Conservation (phyloP, 1,140 invertebrate genomes). For the Drosophila auraria region DNA sequence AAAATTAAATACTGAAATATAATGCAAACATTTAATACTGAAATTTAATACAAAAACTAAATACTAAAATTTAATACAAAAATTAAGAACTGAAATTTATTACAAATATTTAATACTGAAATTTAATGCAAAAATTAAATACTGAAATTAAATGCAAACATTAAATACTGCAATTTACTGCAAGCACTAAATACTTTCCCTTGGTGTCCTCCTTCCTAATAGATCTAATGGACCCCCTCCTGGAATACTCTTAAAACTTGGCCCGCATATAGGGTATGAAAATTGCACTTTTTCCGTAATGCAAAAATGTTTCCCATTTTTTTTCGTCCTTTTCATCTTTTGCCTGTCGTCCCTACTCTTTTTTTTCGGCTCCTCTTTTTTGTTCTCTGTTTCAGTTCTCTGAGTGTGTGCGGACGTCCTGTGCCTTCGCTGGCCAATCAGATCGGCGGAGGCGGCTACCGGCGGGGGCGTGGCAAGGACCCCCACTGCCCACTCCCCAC, state of each 20-base stretch:
- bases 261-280: slow-evolving; percentile 27
- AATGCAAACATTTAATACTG: too few species aligned
- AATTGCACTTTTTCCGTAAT: slow-evolving; percentile 35
- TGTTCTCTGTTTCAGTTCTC: slow-evolving; percentile 18
- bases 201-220: too few species aligned
- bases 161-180: too few species aligned
- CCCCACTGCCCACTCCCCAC: background rate
- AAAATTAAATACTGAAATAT: too few species aligned
- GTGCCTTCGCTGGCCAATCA: slow-evolving; percentile 56
- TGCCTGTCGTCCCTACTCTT: slow-evolving; percentile 12
- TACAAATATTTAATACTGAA: too few species aligned
- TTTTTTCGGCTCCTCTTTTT: slow-evolving; percentile 7
- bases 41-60: too few species aligned
- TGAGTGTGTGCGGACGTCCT: slow-evolving; percentile 21
- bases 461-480: slow-evolving; percentile 66
- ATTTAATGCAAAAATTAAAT: too few species aligned
- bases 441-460: slow-evolving; percentile 52
- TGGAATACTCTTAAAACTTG: slow-evolving; percentile 6
- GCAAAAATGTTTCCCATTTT: slow-evolving; percentile 7
- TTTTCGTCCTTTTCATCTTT: slow-evolving; percentile 19
- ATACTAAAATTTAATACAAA: too few species aligned
- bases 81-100: too few species aligned
- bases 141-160: too few species aligned
- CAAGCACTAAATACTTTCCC: too few species aligned
- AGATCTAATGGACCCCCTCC: background rate